Percentiles rank a stretch among this genome's conserved stretches.
These are phyloP conservation scores for Clistopyga incitator DNA, from an alignment of 2,888 invertebrate species.

Conservation along the genomic window DNA sequence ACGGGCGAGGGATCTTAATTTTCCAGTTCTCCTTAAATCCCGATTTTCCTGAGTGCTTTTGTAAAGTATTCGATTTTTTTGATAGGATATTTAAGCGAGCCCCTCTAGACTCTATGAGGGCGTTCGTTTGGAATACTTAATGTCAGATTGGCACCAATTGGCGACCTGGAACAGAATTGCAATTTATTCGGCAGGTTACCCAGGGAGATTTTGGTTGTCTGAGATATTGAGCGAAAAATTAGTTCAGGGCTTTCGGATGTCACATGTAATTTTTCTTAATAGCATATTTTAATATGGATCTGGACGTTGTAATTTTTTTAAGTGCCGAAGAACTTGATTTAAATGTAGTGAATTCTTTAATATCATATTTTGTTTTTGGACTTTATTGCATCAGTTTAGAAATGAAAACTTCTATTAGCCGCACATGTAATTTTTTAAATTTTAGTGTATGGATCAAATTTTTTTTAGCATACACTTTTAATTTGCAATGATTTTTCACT, in stretches of 20 bases:
- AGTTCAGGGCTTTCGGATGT: not conserved
- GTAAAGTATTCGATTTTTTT: slow-evolving; percentile 12
- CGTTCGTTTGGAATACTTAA: not conserved
- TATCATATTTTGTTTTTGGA: too few relatives aligned
- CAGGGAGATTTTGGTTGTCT: not conserved
- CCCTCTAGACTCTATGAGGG: not conserved
- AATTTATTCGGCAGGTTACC: not conserved
- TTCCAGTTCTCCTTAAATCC: not conserved
- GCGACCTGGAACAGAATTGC: not conserved
- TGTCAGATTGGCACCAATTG: not conserved
- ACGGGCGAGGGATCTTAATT: slow-evolving; percentile 39
- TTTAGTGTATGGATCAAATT: too few relatives aligned
- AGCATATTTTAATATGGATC: too few relatives aligned
- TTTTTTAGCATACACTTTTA: too few relatives aligned
- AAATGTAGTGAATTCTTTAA: too few relatives aligned
- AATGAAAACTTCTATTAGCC: too few relatives aligned
- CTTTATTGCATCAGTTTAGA: too few relatives aligned
- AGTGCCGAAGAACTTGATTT: too few relatives aligned
- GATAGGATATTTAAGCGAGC: not conserved
- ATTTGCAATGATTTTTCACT: too few relatives aligned
- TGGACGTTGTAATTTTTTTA: too few relatives aligned
- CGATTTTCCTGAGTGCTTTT: slow-evolving; percentile 14
- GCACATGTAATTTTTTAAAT: too few relatives aligned
- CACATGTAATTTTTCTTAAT: too few relatives aligned
- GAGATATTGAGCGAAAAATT: not conserved